Evolutionary conservation across 1,140 invertebrate species (phyloP), one percentile per base, ranked within the genome.

Genomic region (Drosophila kikkawai): DNA sequence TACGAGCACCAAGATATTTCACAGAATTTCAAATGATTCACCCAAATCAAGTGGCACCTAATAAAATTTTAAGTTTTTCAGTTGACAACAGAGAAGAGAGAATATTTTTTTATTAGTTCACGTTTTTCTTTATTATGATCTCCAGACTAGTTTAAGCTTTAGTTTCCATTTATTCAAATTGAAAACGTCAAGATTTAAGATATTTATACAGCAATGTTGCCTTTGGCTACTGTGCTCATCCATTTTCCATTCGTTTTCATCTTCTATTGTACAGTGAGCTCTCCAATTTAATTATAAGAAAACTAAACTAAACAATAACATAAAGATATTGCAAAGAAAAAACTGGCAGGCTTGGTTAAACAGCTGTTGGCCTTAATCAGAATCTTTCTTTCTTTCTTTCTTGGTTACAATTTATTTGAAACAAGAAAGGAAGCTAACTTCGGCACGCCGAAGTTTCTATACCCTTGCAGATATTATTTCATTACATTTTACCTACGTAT

Each of bases 21-120:
- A n/a, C 41, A 53, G 64, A 32, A 19, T 42, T 37, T 9, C 4
- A 19, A 55, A 70, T 70, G 67, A 70, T 55, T 70, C 48, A 70
- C 64, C 64, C 34, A 68, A 70, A 67, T 68, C 67, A 68, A 47
- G 32, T 55, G 41, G 67, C 67, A 68, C 64, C 67, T 17, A 36
- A 55, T 56, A 11, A 70, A 68, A 68, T 13, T n/a, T 47, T 45
- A 39, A 26, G 26, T 19, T 19, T 6, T 63, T 63, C n/a, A 39
- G 39, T 34, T 70, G 47, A 53, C 67, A 44, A 53, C 13, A 37
- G n/a, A 47, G 36, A 39, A 26, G 19, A 56, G 0, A 1, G 19
- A 29, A 37, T 70, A 29, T 45, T 39, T 51, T 45, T 45, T 37
- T 45, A 68, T 70, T 67, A 53, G 37, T 15, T 36, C 65, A 64